Evolutionary conservation across 2,113 vertebrate species (phyloP), one percentile per base, ranked within the genome.

Genomic region (Dunckerocampus dactyliophorus): DNA sequence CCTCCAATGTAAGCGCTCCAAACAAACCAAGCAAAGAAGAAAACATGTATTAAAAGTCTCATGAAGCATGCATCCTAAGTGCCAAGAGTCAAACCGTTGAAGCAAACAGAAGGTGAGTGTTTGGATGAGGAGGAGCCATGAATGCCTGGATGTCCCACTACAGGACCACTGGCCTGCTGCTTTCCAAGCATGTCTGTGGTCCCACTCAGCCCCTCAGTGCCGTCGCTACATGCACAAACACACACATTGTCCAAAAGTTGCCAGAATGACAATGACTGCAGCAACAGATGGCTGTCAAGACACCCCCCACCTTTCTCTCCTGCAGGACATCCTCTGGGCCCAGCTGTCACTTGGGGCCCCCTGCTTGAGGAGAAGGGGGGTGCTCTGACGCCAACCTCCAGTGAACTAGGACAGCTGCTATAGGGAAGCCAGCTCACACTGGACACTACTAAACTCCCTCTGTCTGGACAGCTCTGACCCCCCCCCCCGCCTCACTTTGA

Each of bases 201-300:
- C 24, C 3, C 24, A 28, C 24, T 28, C 24, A 28, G 5, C 7
- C 31, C 31, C 4, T 34, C 39, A 13, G 39, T 13, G 39, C 39
- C 0, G 12, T 3, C 39, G 4, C 39, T 42, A 11, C 37, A 39
- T 11, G 17, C 34, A 67, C 57, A 67, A 59, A 80, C 42, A 69
- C 57, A 80, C 37, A 59, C 71, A 61, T 34, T 34, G 31, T 58
- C 56, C 74, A 67, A 79, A 74, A 76, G 71, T 65, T 61, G 65
- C 59, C 77, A 75, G 82, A 83, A 87, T 87, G 80, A 88, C 87
- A 88, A 88, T 83, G 83, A 82, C 83, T 85, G 67, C 58, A 77
- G 83, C 86, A 88, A 89, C 86, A 89, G 88, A 89, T 89, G 88
- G 86, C 86, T 88, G 83, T 88, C 86, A 85, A 85, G 12, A 21